These are phyloP conservation scores for Lathronympha strigana DNA, from an alignment of 2,888 invertebrate species.

Conservation along the genomic window DNA sequence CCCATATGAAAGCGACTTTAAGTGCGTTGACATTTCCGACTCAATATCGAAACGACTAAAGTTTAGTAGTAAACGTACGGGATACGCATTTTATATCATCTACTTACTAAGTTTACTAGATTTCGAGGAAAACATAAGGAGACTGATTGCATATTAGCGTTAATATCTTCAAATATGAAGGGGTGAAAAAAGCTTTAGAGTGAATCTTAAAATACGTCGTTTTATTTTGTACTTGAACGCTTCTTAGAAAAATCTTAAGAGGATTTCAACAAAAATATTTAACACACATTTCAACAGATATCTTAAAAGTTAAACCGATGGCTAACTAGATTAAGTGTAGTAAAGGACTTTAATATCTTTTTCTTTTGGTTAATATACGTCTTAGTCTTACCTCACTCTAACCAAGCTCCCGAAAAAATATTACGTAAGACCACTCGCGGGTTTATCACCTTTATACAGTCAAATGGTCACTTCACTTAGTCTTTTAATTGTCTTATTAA, in stretches of 20 bases:
- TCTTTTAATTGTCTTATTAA: slow-evolving; percentile 40
- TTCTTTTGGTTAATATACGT: not conserved
- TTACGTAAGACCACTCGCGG: slow-evolving; percentile 57
- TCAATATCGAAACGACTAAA: slow-evolving; percentile 8
- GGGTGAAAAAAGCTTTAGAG: not conserved
- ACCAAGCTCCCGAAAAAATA: slow-evolving; percentile 50
- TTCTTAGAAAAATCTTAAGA: not conserved
- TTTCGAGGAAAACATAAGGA: not conserved
- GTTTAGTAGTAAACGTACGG: slow-evolving; percentile 19
- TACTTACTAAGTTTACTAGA: not conserved
- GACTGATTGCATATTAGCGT: not conserved
- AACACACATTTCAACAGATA: slow-evolving; percentile 6
- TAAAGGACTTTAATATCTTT: not conserved
- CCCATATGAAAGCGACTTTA: slow-evolving; percentile 12
- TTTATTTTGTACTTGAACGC: not conserved
- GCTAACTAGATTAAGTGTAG: not conserved
- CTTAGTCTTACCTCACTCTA: slow-evolving; percentile 51
- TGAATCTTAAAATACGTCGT: not conserved
- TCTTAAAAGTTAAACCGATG: slow-evolving; percentile 53
- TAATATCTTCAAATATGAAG: too few relatives aligned
- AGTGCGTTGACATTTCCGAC: slow-evolving; percentile 24
- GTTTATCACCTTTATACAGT: not conserved
- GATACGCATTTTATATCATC: slow-evolving; percentile 6
- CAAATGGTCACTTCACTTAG: slow-evolving; percentile 47
- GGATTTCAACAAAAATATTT: not conserved